Evolutionary conservation across 2,888 invertebrate species (phyloP).

Genomic region (Troglohyphantes excavatus): DNA sequence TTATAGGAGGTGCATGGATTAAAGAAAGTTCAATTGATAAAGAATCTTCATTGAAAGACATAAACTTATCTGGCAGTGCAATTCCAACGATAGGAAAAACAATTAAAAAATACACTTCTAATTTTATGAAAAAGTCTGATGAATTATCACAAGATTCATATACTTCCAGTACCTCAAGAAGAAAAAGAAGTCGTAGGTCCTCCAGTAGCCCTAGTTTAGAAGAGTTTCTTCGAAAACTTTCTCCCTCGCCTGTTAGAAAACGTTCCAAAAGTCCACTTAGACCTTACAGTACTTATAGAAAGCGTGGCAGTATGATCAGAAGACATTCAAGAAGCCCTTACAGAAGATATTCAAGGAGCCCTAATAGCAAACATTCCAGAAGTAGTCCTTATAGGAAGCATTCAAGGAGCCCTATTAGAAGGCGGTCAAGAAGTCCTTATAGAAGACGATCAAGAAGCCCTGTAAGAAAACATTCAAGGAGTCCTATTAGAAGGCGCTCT

Average conservation of each 20-base stretch:
- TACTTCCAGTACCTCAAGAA: constrained; percentile 9
- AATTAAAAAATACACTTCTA: not conserved
- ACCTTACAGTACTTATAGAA: constrained; percentile 8
- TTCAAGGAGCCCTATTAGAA: constrained; percentile 39
- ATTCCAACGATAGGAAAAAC: not conserved
- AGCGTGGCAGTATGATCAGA: constrained; percentile 1
- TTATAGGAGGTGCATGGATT: not conserved
- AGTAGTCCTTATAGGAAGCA: constrained; percentile 36
- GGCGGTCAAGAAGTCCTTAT: constrained; percentile 27
- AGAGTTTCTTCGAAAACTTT: not conserved
- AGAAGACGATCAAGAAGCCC: constrained; percentile 36
- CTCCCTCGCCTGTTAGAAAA: constrained; percentile 10
- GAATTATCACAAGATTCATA: not conserved
- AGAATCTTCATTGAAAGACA: not conserved
- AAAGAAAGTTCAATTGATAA: not conserved
- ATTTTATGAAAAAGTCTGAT: not conserved
- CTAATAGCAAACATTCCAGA: constrained; percentile 21
- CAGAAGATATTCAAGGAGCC: constrained; percentile 27
- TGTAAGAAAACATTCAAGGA: constrained; percentile 10
- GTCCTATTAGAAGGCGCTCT: constrained; percentile 19
- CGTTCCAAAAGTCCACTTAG: constrained; percentile 48
- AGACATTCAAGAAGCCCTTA: constrained; percentile 44
- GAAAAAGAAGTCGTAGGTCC: constrained; percentile 26
- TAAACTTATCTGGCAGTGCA: not conserved
- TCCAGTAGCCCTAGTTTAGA: constrained; percentile 14